A percentile compares a stretch with the other conserved stretches of the same genome.
phyloP scores from a whole-genome alignment of 2,113 vertebrate genomes.

The Poeciliopsis occidentalis region DNA sequence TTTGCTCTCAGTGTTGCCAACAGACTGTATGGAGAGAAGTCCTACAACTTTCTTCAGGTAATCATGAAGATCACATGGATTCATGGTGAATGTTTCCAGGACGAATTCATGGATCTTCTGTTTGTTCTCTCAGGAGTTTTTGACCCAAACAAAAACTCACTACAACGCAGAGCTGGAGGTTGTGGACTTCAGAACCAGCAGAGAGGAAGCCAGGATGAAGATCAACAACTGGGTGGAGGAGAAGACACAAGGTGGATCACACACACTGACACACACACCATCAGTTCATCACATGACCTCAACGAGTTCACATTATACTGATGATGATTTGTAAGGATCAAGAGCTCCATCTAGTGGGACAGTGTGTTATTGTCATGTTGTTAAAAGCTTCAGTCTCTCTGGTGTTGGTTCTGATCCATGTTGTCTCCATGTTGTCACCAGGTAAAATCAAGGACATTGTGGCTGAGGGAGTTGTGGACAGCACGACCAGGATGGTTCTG shows the following conservation, averaged over 20 bases:
- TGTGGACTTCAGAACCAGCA: slow-evolving; percentile 65
- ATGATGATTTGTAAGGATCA: slow-evolving; percentile 48
- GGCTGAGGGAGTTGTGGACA: slow-evolving; percentile 72
- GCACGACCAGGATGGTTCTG: slow-evolving; percentile 82
- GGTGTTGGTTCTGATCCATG: neutral
- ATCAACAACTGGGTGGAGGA: slow-evolving; percentile 82
- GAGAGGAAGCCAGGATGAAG: slow-evolving; percentile 66
- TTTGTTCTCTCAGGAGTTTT: slow-evolving; percentile 68
- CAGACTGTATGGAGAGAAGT: slow-evolving; percentile 87
- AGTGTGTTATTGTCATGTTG: neutral
- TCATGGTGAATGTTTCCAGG: neutral
- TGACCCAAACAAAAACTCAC: slow-evolving; percentile 60
- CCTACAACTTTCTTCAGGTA: slow-evolving; percentile 86
- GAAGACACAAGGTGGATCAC: slow-evolving; percentile 73
- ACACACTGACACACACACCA: neutral
- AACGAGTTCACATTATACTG: slow-evolving; percentile 49
- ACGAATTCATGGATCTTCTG: neutral
- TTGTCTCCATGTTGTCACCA: neutral
- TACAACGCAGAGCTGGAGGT: slow-evolving; percentile 77
- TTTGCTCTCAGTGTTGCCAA: slow-evolving; percentile 86
- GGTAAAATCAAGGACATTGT: slow-evolving; percentile 88
- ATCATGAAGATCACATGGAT: too few relatives aligned
- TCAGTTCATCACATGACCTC: slow-evolving; percentile 53
- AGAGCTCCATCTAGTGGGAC: neutral
- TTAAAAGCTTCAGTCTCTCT: neutral